Evolutionary conservation across 2,797 vertebrate genomes (phyloP), one percentile per base, ranked within the genome.

Genomic region (Setipinna tenuifilis): DNA sequence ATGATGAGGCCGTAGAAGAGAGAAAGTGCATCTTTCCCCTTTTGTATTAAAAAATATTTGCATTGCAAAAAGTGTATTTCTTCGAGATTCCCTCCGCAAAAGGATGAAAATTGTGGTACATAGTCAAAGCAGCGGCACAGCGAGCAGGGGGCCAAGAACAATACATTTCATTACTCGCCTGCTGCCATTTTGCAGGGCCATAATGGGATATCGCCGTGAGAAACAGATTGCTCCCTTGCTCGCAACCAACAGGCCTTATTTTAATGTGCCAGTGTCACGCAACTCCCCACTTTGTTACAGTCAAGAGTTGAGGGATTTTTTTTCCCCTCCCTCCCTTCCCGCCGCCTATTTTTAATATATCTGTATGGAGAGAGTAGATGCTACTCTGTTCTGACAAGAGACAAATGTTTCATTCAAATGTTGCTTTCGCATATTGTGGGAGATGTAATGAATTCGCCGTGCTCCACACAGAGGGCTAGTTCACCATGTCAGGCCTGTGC

Each of bases 351-450:
- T 90, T 88, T 86, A 89, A 87, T 91, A 93, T 87, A 89, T 93
- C 91, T 92, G 91, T 92, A 92, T 87, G 90, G 92, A 92, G 91
- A 89, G 90, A 94, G 91, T 91, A 96, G 97, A 97, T 92, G 93
- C 95, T 97, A 92, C 94, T 92, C 93, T 89, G 92, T 95, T 96
- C 95, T 98, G 98, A 98, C 97, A 98, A 93, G 94, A 98, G 98
- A 99, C 97, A 98, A 98, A 99, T 99, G 98, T 97, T 98, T 99
- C 97, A 98, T 98, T 98, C 97, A 97, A 98, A 98, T 97, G 96
- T 95, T 97, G 95, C 97, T 96, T 97, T 97, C 96, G 96, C 96
- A 97, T 98, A 98, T 98, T 97, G 95, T 93, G 97, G 95, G 96
- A 96, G 95, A 95, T 92, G 96, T 99, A 98, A 99, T 99, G 98